Percentiles rank a stretch among this genome's conserved stretches.
phyloP scores from a whole-genome alignment of 2,113 vertebrate species.

The Thamnophis sirtalis region DNA sequence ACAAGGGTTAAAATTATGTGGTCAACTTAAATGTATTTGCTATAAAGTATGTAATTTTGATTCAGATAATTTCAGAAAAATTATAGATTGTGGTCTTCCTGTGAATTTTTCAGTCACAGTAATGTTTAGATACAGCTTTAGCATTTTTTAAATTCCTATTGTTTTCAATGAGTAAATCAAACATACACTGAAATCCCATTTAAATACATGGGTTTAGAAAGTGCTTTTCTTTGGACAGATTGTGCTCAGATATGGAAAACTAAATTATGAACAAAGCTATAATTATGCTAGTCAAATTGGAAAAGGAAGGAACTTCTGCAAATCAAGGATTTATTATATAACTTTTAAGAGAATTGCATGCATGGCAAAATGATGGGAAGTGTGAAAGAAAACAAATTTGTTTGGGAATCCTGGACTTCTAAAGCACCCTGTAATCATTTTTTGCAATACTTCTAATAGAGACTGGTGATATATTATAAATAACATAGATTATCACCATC shows the following conservation, averaged over 20 bases:
- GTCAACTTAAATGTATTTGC: not conserved
- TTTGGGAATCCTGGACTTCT: not conserved
- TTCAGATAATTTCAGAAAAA: not conserved
- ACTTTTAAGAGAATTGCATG: not conserved
- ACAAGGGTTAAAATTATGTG: not conserved
- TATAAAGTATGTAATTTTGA: not conserved
- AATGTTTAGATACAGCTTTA: not conserved
- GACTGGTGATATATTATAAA: not conserved
- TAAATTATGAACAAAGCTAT: slow-evolving; percentile 7
- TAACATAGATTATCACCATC: not conserved
- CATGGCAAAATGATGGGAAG: not conserved
- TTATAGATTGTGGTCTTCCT: not conserved
- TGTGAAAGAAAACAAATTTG: not conserved
- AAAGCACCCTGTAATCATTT: not conserved
- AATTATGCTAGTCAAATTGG: slow-evolving; percentile 11
- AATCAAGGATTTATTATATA: not conserved
- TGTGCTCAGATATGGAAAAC: not conserved
- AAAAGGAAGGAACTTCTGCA: slow-evolving; percentile 5
- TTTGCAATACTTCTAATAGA: not conserved
- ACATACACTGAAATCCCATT: not conserved
- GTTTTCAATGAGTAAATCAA: not conserved
- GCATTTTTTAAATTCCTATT: not conserved
- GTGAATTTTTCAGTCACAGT: not conserved
- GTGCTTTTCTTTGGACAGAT: not conserved
- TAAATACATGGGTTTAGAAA: slow-evolving; percentile 6